Conservation (phyloP, 2,797 vertebrate species). For the Knipowitschia caucasica region DNA sequence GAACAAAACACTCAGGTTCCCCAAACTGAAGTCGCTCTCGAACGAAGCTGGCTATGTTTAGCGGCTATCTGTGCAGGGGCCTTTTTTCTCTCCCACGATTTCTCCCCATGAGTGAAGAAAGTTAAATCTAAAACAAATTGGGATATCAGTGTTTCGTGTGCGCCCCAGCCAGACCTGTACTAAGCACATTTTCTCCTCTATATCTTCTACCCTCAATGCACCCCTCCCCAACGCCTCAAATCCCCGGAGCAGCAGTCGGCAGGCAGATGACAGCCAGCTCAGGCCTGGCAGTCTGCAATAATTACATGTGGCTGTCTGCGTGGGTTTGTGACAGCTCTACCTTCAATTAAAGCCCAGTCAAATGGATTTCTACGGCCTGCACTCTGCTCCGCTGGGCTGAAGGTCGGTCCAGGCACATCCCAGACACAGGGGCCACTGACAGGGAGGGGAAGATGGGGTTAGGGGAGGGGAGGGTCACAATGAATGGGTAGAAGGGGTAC, state of each 20-base stretch:
- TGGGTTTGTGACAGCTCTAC: conserved; percentile 62
- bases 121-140: conserved; percentile 67
- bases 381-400: conserved; percentile 7
- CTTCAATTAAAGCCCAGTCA: conserved; percentile 72
- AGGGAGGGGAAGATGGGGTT: neutral
- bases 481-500: neutral
- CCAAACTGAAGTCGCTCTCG: conserved; percentile 67
- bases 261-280: conserved; percentile 71
- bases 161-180: conserved; percentile 49
- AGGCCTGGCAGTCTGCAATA: conserved; percentile 77
- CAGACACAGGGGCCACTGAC: conserved; percentile 6
- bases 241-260: conserved; percentile 57
- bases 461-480: too few species aligned
- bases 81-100: conserved; percentile 33
- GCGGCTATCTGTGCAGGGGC: conserved; percentile 68
- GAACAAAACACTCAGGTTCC: conserved; percentile 77
- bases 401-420: conserved; percentile 9
- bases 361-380: conserved; percentile 58
- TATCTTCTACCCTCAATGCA: conserved; percentile 27
- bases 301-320: conserved; percentile 72
- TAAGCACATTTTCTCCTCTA: conserved; percentile 18
- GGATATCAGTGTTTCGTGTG: conserved; percentile 69
- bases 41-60: conserved; percentile 74
- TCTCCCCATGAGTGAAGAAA: conserved; percentile 46
- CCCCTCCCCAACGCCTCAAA: conserved; percentile 44